These are phyloP conservation scores for Sitta carolinensis DNA, from an alignment of 2,797 vertebrate species.

Conservation along the genomic window DNA sequence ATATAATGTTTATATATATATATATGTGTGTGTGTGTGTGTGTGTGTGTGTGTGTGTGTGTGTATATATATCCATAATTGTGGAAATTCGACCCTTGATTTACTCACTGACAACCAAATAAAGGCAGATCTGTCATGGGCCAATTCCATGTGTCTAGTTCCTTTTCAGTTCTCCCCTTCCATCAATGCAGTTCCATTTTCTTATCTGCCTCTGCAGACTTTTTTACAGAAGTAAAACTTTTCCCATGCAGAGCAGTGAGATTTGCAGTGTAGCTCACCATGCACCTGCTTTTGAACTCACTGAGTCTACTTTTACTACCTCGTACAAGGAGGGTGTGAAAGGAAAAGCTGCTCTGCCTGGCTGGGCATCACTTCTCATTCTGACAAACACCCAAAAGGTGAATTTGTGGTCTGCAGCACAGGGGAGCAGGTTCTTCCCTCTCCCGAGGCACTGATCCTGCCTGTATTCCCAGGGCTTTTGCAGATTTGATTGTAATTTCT, in stretches of 20 bases:
- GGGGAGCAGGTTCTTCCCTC: neutral
- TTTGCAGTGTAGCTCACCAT: neutral
- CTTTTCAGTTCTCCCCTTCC: neutral
- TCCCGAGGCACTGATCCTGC: accelerated
- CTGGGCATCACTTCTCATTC: neutral
- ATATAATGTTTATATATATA: too few relatives aligned
- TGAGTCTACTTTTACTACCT: neutral
- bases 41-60: too few relatives aligned
- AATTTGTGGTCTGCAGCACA: neutral
- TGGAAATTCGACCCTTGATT: neutral
- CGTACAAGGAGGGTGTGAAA: neutral
- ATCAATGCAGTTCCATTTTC: neutral
- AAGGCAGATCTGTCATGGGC: neutral
- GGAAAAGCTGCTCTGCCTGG: neutral
- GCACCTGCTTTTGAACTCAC: neutral
- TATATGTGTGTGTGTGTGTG: too few relatives aligned
- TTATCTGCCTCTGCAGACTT: neutral
- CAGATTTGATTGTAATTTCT: neutral
- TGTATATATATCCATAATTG: neutral
- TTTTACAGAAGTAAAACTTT: neutral
- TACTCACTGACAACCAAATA: neutral
- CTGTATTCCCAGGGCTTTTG: neutral
- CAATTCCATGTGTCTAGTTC: neutral
- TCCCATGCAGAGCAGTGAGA: neutral
- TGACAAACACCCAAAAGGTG: neutral